Conservation (phyloP, 1,140 invertebrate species). For the Drosophila bocki region DNA sequence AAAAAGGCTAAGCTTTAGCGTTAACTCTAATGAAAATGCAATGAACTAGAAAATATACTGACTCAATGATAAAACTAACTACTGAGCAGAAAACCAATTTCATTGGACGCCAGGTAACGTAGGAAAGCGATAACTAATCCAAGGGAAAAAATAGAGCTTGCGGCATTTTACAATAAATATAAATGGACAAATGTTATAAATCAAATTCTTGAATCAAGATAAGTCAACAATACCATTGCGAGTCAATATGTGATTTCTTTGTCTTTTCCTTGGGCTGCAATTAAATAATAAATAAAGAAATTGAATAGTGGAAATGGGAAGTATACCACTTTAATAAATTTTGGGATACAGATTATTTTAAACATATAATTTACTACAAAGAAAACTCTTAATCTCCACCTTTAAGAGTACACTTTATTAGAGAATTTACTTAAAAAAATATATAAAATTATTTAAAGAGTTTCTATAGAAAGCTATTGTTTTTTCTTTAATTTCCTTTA, state of each 20-base stretch:
- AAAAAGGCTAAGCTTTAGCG: conserved; percentile 24
- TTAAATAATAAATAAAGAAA: not conserved
- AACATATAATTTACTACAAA: not conserved
- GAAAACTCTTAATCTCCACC: not conserved
- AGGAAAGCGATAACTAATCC: conserved; percentile 5
- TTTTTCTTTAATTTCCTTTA: not conserved
- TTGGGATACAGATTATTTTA: not conserved
- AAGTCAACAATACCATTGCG: not conserved
- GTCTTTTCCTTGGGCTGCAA: not conserved
- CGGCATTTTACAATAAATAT: conserved; percentile 16
- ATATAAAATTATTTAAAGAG: too few relatives aligned
- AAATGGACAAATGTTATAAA: not conserved
- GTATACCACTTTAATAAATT: not conserved
- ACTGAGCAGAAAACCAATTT: conserved; percentile 57
- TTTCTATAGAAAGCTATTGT: not conserved
- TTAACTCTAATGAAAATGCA: conserved; percentile 68
- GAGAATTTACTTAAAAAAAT: not conserved
- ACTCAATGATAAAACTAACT: conserved; percentile 65
- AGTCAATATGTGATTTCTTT: too few relatives aligned
- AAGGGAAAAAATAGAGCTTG: not conserved
- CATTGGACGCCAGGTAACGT: conserved; percentile 1
- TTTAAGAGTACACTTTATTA: not conserved
- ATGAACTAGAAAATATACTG: conserved; percentile 62
- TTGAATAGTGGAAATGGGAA: not conserved
- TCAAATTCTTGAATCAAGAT: conserved; percentile 1